phyloP scores from a whole-genome alignment of 2,113 vertebrate genomes.

The Antennarius striatus region DNA sequence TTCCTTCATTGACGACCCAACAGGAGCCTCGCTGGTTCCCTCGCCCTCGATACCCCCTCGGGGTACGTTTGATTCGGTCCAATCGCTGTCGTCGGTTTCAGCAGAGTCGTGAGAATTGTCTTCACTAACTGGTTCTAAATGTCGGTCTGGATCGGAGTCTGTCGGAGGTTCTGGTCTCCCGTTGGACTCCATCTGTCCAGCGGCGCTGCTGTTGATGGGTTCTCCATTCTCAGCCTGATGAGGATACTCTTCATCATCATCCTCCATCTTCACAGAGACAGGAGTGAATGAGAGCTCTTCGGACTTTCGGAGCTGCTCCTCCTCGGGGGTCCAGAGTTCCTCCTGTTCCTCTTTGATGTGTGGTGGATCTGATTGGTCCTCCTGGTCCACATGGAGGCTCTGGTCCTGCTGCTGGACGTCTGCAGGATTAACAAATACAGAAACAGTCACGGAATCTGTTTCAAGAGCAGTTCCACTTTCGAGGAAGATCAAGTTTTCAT shows the following conservation, averaged over 20 bases:
- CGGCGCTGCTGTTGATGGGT: too few relatives aligned
- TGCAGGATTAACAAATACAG: too few relatives aligned
- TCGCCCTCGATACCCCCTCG: rapidly evolving
- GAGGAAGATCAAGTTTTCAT: too few relatives aligned
- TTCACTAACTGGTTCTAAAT: constrained; percentile 4
- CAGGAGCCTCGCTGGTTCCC: neutral
- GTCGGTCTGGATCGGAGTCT: neutral
- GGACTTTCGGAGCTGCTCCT: neutral
- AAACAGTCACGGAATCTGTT: too few relatives aligned
- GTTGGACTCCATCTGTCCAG: neutral
- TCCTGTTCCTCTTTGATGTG: constrained; percentile 30
- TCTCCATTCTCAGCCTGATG: neutral
- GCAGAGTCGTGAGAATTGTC: neutral
- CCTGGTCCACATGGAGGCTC: too few relatives aligned
- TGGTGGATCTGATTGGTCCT: neutral
- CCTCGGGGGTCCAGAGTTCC: constrained; percentile 11
- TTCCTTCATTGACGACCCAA: neutral
- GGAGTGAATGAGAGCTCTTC: neutral
- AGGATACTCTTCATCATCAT: constrained; percentile 22
- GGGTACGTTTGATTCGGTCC: neutral
- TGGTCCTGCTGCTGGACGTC: too few relatives aligned
- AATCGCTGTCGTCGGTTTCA: constrained; percentile 25
- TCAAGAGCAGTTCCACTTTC: too few relatives aligned
- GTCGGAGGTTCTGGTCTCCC: constrained; percentile 10
- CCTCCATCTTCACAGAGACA: constrained; percentile 19